Evolutionary conservation across 2,797 vertebrate species (phyloP), one percentile per base, ranked within the genome.

Genomic region (Enteromius anoplus): DNA sequence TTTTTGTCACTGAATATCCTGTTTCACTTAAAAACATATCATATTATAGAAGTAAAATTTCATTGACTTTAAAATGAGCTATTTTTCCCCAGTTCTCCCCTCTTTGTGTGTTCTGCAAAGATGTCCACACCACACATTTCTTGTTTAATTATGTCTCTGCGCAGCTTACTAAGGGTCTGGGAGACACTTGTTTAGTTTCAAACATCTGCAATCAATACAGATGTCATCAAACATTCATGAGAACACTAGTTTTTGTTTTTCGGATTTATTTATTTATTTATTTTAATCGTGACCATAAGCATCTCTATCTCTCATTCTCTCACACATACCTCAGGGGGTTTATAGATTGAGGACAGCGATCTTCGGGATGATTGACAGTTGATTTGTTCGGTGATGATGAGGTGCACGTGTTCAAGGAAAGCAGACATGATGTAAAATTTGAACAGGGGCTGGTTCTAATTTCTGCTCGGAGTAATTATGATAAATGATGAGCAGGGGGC

Each of bases 171-270:
- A 90, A 88, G 90, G 93, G 92, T 92, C 92, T 92, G 93, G 93
- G 93, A 95, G 93, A 93, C 93, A 91, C 93, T 94, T 94, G 93
- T 95, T 95, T 94, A 93, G 92, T 92, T 94, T 95, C 93, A 93
- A 93, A 93, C 93, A 90, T 83, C 87, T 89, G 87, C 90, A 92
- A 93, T 95, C 93, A 94, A 94, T 94, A 94, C 83, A 82, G 88
- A 71, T 94, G 90, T 93, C 92, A 94, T 95, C 91, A 91, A 94
- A 95, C 93, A 94, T 94, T 83, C 86, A 93, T 94, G 93, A 93
- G 91, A 93, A 93, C 90, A 92, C 92, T 89, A 91, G 86, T 89
- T 91, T 92, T 90, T 93, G 88, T 90, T 91, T 83, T 79, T 84
- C n/a, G 62, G 81, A 51, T 85, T 92, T 92, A 91, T 94, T 92